Conservation (phyloP, 1,140 invertebrate species). For the Drosophila seguyi region DNA sequence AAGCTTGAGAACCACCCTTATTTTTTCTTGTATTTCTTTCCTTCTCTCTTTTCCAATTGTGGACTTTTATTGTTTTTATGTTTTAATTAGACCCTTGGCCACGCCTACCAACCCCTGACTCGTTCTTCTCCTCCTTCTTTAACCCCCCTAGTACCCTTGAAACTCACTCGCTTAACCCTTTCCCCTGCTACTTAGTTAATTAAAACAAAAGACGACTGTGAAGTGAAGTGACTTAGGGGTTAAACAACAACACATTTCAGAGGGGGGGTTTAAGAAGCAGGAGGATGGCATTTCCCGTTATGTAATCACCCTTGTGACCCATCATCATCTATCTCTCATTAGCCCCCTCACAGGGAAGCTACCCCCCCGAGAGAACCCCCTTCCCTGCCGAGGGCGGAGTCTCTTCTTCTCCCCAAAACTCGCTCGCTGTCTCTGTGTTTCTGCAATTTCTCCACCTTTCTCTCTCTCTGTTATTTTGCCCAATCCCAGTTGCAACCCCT, state of each 20-base stretch:
- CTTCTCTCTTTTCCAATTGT: slow-evolving; percentile 1
- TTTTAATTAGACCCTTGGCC: slow-evolving; percentile 61
- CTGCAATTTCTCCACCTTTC: slow-evolving; percentile 18
- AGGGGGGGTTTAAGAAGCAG: background rate
- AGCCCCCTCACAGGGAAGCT: slow-evolving; percentile 25
- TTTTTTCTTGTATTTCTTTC: no score
- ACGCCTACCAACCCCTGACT: slow-evolving; percentile 33
- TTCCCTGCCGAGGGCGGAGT: slow-evolving; percentile 59
- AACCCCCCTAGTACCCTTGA: background rate
- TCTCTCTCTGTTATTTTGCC: slow-evolving; percentile 37
- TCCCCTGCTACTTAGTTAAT: slow-evolving; percentile 75
- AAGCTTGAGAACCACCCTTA: no score
- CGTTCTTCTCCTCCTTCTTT: background rate
- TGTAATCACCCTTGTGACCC: slow-evolving; percentile 49
- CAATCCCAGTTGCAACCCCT: slow-evolving; percentile 65
- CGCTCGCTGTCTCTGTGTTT: slow-evolving; percentile 20
- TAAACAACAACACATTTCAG: slow-evolving; percentile 34
- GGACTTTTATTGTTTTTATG: slow-evolving; percentile 31
- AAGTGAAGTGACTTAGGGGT: slow-evolving; percentile 71
- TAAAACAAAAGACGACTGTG: slow-evolving; percentile 74
- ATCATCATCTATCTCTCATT: slow-evolving; percentile 47
- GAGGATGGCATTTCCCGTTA: slow-evolving; percentile 22
- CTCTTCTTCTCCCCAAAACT: slow-evolving; percentile 13
- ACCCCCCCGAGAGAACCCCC: slow-evolving; percentile 5
- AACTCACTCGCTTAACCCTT: slow-evolving; percentile 6